Evolutionary conservation across 2,888 invertebrate species (phyloP).

Genomic region (Stratiomys singularior): DNA sequence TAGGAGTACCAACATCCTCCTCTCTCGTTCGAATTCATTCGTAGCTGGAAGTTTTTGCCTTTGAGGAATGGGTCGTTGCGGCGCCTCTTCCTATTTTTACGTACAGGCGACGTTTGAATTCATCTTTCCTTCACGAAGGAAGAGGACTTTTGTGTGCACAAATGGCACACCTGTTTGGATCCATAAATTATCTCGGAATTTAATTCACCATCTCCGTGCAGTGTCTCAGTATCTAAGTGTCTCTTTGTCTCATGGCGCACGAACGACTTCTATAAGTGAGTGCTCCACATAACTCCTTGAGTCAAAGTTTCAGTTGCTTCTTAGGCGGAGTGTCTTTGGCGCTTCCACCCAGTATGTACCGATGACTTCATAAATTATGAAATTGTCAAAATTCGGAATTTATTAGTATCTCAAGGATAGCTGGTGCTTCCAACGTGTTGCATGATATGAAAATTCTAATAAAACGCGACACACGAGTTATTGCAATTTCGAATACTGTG

Average conservation of each 20-base stretch:
- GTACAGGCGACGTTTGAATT: slow-evolving; percentile 35
- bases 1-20: background rate
- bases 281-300: slow-evolving; percentile 24
- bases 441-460: slow-evolving; percentile 36
- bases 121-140: slow-evolving; percentile 19
- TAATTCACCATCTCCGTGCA: slow-evolving; percentile 55
- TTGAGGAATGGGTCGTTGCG: slow-evolving; percentile 21
- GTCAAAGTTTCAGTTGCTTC: slow-evolving; percentile 10
- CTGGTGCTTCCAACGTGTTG: background rate
- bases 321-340: slow-evolving; percentile 17
- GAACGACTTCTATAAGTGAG: slow-evolving; percentile 31
- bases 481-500: slow-evolving; percentile 20
- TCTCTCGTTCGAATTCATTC: background rate
- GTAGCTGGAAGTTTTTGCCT: background rate
- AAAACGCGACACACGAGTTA: slow-evolving; percentile 20
- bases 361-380: slow-evolving; percentile 46
- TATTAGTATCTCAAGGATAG: slow-evolving; percentile 35
- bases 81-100: slow-evolving; percentile 20
- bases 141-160: slow-evolving; percentile 41
- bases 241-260: slow-evolving; percentile 24
- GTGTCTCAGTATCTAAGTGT: too few species aligned
- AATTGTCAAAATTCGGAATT: slow-evolving; percentile 46
- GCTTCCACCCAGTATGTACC: slow-evolving; percentile 20
- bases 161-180: slow-evolving; percentile 59
- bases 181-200: slow-evolving; percentile 60